Percentiles rank a stretch among this genome's conserved stretches.
phyloP scores from a whole-genome alignment of 2,888 invertebrate genomes.

The Ptychoptera albimana region DNA sequence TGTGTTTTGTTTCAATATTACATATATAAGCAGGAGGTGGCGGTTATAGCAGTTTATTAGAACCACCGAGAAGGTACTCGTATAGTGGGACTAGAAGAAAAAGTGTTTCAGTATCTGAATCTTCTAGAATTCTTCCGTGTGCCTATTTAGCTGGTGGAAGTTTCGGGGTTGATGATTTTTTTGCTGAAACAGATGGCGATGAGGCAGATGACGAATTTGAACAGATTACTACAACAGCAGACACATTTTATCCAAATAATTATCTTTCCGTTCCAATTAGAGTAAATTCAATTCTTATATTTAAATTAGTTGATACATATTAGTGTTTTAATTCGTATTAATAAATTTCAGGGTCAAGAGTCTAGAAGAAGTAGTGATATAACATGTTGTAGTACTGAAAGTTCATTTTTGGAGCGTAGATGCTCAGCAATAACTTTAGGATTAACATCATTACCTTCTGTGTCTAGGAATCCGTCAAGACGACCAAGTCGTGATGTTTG shows the following conservation, averaged over 20 bases:
- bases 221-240: constrained; percentile 24
- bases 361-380: constrained; percentile 59
- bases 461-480: constrained; percentile 20
- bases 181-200: constrained; percentile 31
- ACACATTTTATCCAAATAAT: constrained; percentile 22
- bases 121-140: constrained; percentile 26
- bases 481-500: constrained; percentile 23
- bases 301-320: neutral
- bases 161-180: constrained; percentile 31
- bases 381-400: constrained; percentile 72
- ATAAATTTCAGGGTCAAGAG: constrained; percentile 23
- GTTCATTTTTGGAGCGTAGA: constrained; percentile 66
- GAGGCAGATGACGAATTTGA: constrained; percentile 31
- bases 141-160: constrained; percentile 31
- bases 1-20: neutral
- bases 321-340: neutral
- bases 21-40: constrained; percentile 28
- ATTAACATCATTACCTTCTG: constrained; percentile 38
- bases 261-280: constrained; percentile 28
- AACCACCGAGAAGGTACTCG: constrained; percentile 46
- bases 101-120: constrained; percentile 46
- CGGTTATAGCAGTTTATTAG: constrained; percentile 55
- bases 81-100: constrained; percentile 34
- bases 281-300: constrained; percentile 17
- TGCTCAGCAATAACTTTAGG: constrained; percentile 66